A percentile compares a stretch with the other conserved stretches of the same genome.
Conservation (phyloP, 1,140 invertebrate genomes). For the Geopemphigus sp. region DNA sequence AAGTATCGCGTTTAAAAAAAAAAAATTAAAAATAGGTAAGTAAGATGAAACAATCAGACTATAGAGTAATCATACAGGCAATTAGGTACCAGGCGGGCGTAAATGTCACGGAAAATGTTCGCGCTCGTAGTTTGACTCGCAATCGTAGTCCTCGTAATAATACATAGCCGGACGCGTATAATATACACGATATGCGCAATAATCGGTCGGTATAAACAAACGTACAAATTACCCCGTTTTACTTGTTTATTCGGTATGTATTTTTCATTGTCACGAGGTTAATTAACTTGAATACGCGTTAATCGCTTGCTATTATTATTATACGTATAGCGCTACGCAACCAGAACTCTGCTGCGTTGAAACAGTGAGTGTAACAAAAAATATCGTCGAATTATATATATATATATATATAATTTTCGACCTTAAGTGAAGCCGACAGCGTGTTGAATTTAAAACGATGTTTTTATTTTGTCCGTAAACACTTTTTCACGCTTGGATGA, state of each 20-base stretch:
- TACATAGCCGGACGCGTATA: too few relatives aligned
- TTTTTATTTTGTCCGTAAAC: too few relatives aligned
- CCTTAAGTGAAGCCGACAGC: too few relatives aligned
- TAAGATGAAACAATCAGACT: constrained; percentile 2
- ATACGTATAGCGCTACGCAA: not conserved
- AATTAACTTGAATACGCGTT: not conserved
- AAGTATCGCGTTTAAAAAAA: too few relatives aligned
- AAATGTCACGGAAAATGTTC: not conserved
- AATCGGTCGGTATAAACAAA: not conserved
- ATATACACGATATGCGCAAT: not conserved
- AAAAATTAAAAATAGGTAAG: too few relatives aligned
- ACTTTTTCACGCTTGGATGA: too few relatives aligned
- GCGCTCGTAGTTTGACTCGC: not conserved
- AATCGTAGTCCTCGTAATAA: too few relatives aligned
- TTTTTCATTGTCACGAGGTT: not conserved
- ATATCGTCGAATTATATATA: too few relatives aligned
- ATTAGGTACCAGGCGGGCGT: not conserved
- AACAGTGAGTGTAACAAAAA: too few relatives aligned
- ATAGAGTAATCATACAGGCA: not conserved
- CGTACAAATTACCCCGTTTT: not conserved
- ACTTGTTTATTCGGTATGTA: not conserved
- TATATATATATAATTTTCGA: too few relatives aligned
- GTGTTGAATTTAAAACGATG: too few relatives aligned
- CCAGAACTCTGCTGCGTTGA: not conserved
- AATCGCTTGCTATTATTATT: not conserved